Base-by-base conservation (phyloP, 2,113 vertebrate species). In the Lota lota region DNA sequence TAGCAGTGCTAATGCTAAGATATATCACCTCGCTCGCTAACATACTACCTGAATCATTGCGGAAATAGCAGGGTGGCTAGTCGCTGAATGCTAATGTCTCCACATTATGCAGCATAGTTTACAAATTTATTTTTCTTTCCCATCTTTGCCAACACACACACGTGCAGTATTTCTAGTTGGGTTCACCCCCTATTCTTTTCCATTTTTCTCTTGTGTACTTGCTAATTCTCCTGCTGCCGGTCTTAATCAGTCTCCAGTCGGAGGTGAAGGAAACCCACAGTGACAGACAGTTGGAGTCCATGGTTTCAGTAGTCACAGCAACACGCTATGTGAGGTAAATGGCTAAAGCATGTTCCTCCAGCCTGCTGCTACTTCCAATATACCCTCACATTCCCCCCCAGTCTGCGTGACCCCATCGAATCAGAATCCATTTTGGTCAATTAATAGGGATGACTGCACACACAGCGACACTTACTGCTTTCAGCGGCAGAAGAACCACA, bases 21-120 rank as follows among this genome's bases (percentile, higher is more conserved):
- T 56, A 75, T 60, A 63, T 15, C 69, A 80, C 66, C 76, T 61
- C 2, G 15, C 72, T 72, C 66, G 81, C 76, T 88, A 84, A 90
- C 81, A 87, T 69, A 80, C 63, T 20, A 69, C 81, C 80, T 85
- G 77, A 88, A 84, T 87, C 84, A 85, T 85, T 66, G 77, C 57
- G 70, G 70, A 64, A 72, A 60, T 76, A 79, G 62, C 72, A 78
- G 80, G 75, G 75, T 67, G 64, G 80, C 71, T 69, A 70, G 79
- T 77, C 80, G 64, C 83, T 79, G 86, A 87, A 81, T 84, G 79
- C 81, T 89, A 85, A 86, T 85, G 80, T 36, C 65, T 79, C 68
- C 68, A 67, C 78, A 81, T 5, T 47, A 47, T 58, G 63, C 70
- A 73, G 79, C 61, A 66, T 66, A 67, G 91, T 85, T 90, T 90